These are phyloP conservation scores for Protodeltote pygarga DNA, from an alignment of 2,888 invertebrate species.

Conservation along the genomic window DNA sequence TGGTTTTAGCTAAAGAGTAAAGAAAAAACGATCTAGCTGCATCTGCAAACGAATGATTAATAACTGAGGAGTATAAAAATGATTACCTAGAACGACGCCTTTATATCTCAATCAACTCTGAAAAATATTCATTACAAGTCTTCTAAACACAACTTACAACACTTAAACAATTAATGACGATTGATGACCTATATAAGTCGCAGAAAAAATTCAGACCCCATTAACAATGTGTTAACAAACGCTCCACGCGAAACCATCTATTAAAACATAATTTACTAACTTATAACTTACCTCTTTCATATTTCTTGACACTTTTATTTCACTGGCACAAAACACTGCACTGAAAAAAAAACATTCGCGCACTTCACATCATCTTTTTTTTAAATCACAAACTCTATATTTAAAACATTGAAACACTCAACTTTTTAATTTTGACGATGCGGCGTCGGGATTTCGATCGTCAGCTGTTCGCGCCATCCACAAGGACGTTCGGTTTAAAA, in stretches of 20 bases:
- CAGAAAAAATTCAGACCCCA: slow-evolving; percentile 27
- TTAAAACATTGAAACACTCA: slow-evolving; percentile 37
- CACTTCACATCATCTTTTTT: slow-evolving; percentile 49
- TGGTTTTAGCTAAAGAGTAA: no score
- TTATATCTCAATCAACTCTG: slow-evolving; percentile 22
- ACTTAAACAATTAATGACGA: slow-evolving; percentile 20
- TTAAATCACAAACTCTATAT: slow-evolving; percentile 27
- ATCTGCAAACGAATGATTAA: no score
- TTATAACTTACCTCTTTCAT: slow-evolving; percentile 47
- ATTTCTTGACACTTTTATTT: slow-evolving; percentile 20
- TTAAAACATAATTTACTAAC: slow-evolving; percentile 16
- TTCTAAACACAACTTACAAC: slow-evolving; percentile 8
- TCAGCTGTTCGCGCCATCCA: slow-evolving; percentile 75
- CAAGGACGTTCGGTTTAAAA: slow-evolving; percentile 74
- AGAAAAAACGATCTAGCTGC: no score
- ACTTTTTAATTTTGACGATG: slow-evolving; percentile 33
- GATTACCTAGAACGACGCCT: slow-evolving; percentile 1
- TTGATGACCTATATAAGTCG: slow-evolving; percentile 8
- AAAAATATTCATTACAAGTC: slow-evolving; percentile 17
- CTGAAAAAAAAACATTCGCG: slow-evolving; percentile 46
- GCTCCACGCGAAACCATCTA: slow-evolving; percentile 9
- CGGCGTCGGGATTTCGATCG: slow-evolving; percentile 43
- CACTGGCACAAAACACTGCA: slow-evolving; percentile 54
- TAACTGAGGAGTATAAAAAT: background rate
- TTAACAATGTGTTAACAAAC: slow-evolving; percentile 36